A percentile compares a stretch with the other conserved stretches of the same genome.
Evolutionary conservation across 2,888 invertebrate genomes (phyloP).

Genomic region (Elmis aenea): DNA sequence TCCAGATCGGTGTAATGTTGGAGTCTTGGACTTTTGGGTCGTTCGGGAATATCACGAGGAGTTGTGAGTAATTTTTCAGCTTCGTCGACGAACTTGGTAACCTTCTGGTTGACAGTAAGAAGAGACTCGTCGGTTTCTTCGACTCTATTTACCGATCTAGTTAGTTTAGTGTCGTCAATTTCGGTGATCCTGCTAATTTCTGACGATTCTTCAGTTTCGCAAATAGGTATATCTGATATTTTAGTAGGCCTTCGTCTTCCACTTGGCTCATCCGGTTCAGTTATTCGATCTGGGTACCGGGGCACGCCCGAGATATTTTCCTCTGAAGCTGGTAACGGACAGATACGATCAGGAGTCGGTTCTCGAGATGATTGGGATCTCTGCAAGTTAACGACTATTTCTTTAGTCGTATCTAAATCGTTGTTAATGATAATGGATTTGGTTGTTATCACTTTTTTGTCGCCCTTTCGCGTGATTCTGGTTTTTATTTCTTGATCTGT

Average conservation of each 20-base stretch:
- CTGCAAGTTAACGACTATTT: constrained; percentile 64
- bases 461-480: constrained; percentile 1
- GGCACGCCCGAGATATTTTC: constrained; percentile 56
- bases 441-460: constrained; percentile 46
- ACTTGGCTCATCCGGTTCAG: constrained; percentile 66
- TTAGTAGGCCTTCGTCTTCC: constrained; percentile 40
- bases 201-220: constrained; percentile 42
- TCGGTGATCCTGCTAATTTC: constrained; percentile 18
- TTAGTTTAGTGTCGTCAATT: constrained; percentile 21
- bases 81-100: constrained; percentile 42
- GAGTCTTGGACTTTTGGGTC: constrained; percentile 38
- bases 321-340: constrained; percentile 60
- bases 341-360: constrained; percentile 67
- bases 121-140: constrained; percentile 50
- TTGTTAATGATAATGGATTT: constrained; percentile 49
- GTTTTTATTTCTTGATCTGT: constrained; percentile 6
- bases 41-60: constrained; percentile 24
- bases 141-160: constrained; percentile 41
- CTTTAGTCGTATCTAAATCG: constrained; percentile 48
- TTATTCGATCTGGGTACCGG: constrained; percentile 68
- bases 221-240: constrained; percentile 50
- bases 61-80: constrained; percentile 38
- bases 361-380: constrained; percentile 72
- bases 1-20: constrained; percentile 29
- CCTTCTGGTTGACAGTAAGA: constrained; percentile 56